Evolutionary conservation across 2,113 vertebrate genomes (phyloP), one percentile per base, ranked within the genome.

Genomic region (Phainopepla nitens): DNA sequence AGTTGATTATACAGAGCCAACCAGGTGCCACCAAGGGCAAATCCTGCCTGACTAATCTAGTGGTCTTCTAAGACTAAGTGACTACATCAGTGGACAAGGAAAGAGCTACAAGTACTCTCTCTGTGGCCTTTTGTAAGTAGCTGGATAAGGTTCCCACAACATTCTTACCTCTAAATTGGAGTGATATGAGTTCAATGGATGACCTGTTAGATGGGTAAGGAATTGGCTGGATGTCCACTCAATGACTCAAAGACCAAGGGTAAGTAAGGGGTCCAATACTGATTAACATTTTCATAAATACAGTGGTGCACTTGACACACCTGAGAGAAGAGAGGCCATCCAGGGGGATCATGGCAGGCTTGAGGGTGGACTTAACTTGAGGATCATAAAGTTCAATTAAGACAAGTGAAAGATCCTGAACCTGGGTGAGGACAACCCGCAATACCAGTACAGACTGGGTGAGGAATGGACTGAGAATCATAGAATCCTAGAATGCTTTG

Each of bases 351-450:
- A 24, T 44, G 22, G 36, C 31, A 51, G 44, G 36, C 22, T 73
- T 66, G 33, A 73, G 28, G 29, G 10, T 27, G 31, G 13, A 8
- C 6, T 82, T 73, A 45, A 49, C 0, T 0, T n/a, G 33, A 51
- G 14, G 28, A 51, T 58, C 33, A n/a, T 45, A 19, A 82, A 58
- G 33, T 24, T 51, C 23, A n/a, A 1, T 15, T 21, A 58, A 44
- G 28, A 24, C 7, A 58, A 50, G 15, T 33, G 18, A 13, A 80
- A 66, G 36, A 39, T 66, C 39, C 45, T 66, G 33, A 33, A n/a
- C 13, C 27, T n/a, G 39, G 33, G 6, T 51, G 28, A 51, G 53
- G 23, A 24, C 58, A 66, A 29, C 66, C 9, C 15, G 27, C 44
- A 81, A 0, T 12, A 33, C 29, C 44, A 51, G 23, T 39, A 33